phyloP scores from a whole-genome alignment of 2,797 vertebrate genomes.

The Alcedo quadribrachys region DNA sequence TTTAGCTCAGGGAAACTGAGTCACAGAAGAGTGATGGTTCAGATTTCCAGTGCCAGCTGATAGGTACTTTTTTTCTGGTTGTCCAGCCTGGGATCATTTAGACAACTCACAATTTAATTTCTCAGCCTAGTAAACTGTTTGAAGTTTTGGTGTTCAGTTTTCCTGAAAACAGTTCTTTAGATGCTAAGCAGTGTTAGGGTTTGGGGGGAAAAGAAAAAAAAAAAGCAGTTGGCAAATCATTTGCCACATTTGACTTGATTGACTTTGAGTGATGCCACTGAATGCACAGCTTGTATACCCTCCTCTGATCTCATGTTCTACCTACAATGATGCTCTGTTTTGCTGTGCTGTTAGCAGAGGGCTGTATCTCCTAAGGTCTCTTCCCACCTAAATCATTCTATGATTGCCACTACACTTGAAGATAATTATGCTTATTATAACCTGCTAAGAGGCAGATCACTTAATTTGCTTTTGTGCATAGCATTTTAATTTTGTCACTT shows the following conservation, averaged over 20 bases:
- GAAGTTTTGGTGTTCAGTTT: not conserved
- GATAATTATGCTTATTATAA: conserved; percentile 3
- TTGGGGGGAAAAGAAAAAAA: not conserved
- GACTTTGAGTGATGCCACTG: not conserved
- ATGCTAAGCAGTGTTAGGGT: not conserved
- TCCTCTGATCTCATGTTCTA: not conserved
- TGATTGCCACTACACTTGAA: not conserved
- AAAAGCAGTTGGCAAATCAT: not conserved
- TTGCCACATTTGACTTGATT: not conserved
- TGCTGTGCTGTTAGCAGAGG: not conserved
- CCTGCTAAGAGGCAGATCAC: not conserved
- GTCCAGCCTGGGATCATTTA: not conserved
- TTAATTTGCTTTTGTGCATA: not conserved
- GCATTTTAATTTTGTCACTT: not conserved
- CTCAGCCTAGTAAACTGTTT: not conserved
- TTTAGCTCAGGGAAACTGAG: not conserved
- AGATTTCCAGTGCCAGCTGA: not conserved
- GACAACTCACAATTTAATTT: not conserved
- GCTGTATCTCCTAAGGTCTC: not conserved
- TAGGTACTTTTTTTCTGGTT: not conserved
- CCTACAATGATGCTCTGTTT: not conserved
- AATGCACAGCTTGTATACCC: not conserved
- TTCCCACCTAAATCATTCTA: not conserved
- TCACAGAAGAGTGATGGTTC: not conserved
- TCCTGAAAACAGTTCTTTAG: not conserved